Conservation (phyloP, 2,888 invertebrate genomes). For the Nemotelus nigrinus region DNA sequence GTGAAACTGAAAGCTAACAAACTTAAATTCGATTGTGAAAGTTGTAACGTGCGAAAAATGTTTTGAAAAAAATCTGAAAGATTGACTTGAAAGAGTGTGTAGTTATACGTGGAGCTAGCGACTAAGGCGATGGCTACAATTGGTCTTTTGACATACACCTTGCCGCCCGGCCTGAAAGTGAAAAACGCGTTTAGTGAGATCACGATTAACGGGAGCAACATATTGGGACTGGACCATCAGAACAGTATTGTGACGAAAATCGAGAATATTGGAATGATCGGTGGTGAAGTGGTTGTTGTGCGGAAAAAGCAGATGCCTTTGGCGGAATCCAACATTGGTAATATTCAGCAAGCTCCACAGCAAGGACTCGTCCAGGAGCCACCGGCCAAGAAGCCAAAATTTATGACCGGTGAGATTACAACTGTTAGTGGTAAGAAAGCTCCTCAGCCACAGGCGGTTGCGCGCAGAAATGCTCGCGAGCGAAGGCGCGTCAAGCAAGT, state of each 20-base stretch:
- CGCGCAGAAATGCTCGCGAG: constrained; percentile 90
- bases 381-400: constrained; percentile 14
- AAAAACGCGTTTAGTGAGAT: constrained; percentile 50
- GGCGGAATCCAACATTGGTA: constrained; percentile 43
- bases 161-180: constrained; percentile 55
- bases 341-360: constrained; percentile 43
- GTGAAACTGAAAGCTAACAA: neutral
- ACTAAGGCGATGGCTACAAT: constrained; percentile 59
- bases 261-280: constrained; percentile 62
- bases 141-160: constrained; percentile 59
- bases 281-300: constrained; percentile 51
- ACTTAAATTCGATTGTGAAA: neutral
- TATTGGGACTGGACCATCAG: constrained; percentile 40
- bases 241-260: constrained; percentile 60
- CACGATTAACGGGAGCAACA: constrained; percentile 46
- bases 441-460: constrained; percentile 83
- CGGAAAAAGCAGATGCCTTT: constrained; percentile 50
- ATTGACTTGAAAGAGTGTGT: neutral
- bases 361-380: constrained; percentile 1
- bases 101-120: neutral
- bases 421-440: constrained; percentile 58
- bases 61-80: neutral
- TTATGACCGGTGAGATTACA: constrained; percentile 1
- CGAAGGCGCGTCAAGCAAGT: constrained; percentile 92
- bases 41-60: constrained; percentile 10